A percentile compares a stretch with the other conserved stretches of the same genome.
Evolutionary conservation across 2,888 invertebrate genomes (phyloP).

Genomic region (Glaucopsyche alexis): DNA sequence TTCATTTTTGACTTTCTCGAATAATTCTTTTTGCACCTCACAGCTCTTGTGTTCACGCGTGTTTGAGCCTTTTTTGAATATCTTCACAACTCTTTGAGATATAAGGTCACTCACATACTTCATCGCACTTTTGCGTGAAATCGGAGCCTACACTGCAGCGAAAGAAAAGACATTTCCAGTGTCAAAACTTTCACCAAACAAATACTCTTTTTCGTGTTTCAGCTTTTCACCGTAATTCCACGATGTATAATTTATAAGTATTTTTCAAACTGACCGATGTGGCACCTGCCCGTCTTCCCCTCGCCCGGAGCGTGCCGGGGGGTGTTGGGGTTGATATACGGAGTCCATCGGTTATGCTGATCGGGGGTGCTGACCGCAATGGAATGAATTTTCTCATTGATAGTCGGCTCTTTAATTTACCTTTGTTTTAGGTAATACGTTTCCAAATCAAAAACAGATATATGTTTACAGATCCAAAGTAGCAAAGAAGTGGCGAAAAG

Average conservation of each 20-base stretch:
- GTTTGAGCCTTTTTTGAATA: too few relatives aligned
- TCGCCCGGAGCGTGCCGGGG: constrained; percentile 14
- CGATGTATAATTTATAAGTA: constrained; percentile 16
- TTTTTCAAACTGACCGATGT: constrained; percentile 19
- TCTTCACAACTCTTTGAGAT: too few relatives aligned
- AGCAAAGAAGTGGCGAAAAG: too few relatives aligned
- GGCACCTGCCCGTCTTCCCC: constrained; percentile 5
- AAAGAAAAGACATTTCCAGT: too few relatives aligned
- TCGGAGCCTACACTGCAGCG: too few relatives aligned
- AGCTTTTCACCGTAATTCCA: neutral
- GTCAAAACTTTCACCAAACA: neutral
- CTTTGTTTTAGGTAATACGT: neutral
- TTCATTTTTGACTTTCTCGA: too few relatives aligned
- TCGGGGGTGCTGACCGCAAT: constrained; percentile 11
- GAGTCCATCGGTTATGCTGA: constrained; percentile 37
- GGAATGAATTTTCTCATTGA: neutral
- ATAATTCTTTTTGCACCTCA: too few relatives aligned
- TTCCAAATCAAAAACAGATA: too few relatives aligned
- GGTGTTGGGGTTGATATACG: constrained; percentile 27
- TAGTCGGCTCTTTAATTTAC: neutral
- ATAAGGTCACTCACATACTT: too few relatives aligned
- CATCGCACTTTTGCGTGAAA: too few relatives aligned
- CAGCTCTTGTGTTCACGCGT: too few relatives aligned
- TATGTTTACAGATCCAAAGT: too few relatives aligned
- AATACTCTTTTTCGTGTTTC: neutral